Evolutionary conservation across 2,797 vertebrate genomes (phyloP).

Genomic region (Centropyge bicolor): DNA sequence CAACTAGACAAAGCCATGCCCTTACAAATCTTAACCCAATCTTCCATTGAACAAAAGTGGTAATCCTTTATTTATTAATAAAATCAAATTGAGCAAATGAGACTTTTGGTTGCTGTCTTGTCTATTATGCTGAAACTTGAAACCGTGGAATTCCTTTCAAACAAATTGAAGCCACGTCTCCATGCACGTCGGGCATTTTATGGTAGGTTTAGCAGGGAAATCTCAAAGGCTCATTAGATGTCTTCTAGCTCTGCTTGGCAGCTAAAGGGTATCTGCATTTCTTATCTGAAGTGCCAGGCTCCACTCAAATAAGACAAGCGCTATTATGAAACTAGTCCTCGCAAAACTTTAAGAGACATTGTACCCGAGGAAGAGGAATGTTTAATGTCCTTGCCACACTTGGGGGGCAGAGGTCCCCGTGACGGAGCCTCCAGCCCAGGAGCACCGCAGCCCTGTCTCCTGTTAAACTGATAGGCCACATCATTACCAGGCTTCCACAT

Average conservation of each 20-base stretch:
- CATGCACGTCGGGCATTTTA: constrained; percentile 77
- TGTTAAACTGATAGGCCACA: constrained; percentile 83
- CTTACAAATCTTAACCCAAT: constrained; percentile 79
- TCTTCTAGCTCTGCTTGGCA: constrained; percentile 76
- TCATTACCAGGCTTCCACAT: constrained; percentile 82
- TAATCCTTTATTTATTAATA: constrained; percentile 89
- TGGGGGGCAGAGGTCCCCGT: constrained; percentile 60
- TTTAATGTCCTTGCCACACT: constrained; percentile 72
- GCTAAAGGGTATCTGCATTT: constrained; percentile 86
- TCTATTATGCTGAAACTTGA: constrained; percentile 79
- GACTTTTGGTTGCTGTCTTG: constrained; percentile 69
- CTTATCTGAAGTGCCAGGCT: constrained; percentile 80
- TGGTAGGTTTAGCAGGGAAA: constrained; percentile 84
- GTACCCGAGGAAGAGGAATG: constrained; percentile 72
- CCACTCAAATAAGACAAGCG: constrained; percentile 83
- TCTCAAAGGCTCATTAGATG: constrained; percentile 88
- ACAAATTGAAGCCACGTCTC: constrained; percentile 78
- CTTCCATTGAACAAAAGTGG: constrained; percentile 75
- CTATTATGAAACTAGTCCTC: constrained; percentile 78
- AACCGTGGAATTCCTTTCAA: constrained; percentile 73
- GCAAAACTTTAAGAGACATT: constrained; percentile 80
- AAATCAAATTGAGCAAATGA: constrained; percentile 82
- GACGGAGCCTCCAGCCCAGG: constrained; percentile 69
- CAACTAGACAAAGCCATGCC: constrained; percentile 72
- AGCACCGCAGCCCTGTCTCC: constrained; percentile 70